Base-by-base conservation (phyloP, 2,113 vertebrate species). In the Ibidorhyncha struthersii region DNA sequence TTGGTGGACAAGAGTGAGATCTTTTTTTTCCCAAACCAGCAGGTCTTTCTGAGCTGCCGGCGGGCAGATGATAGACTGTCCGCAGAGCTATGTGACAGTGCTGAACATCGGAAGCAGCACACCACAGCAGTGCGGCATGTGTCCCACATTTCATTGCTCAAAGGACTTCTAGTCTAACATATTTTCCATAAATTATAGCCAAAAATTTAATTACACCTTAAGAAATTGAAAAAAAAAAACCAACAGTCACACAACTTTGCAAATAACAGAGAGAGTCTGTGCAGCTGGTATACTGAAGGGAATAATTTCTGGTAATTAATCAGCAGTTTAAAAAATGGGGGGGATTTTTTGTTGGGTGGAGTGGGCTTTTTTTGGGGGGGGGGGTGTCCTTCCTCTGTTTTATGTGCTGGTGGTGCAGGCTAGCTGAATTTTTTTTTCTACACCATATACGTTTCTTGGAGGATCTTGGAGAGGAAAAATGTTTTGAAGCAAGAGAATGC, bases 1-100 rank as follows among this genome's bases (percentile, higher is more conserved):
- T 0, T 34, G 14, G 8, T 7, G n/a, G 41, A 8, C 40, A 65
- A 25, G 2, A 8, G 20, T 40, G 32, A 29, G 6, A 14, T 30
- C n/a, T 49, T 90, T 38, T 58, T 58, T 62, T 61, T 6, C 34
- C 67, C 26, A 50, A 14, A 62, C 22, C 16, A 45, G 10, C 40
- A 45, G 59, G n/a, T 62, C 25, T 67, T 56, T 56, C 71, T 18
- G 61, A 83, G 52, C 49, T 49, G 49, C 49, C 49, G 11, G 10
- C 12, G 21, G 49, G 12, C 21, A 52, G 3, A 4, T 16, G 52
- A 18, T 3, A 61, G 69, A 1, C 11, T 66, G n/a, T 45, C 34
- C 67, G 77, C 56, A 40, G 40, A 15, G 30, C 59, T 65, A 2
- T 10, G 27, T 14, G 62, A 10, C 22, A 9, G 25, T 41, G 77